A percentile compares a stretch with the other conserved stretches of the same genome.
phyloP scores from a whole-genome alignment of 2,888 invertebrate genomes.

The Dasysyrphus albostriatus region DNA sequence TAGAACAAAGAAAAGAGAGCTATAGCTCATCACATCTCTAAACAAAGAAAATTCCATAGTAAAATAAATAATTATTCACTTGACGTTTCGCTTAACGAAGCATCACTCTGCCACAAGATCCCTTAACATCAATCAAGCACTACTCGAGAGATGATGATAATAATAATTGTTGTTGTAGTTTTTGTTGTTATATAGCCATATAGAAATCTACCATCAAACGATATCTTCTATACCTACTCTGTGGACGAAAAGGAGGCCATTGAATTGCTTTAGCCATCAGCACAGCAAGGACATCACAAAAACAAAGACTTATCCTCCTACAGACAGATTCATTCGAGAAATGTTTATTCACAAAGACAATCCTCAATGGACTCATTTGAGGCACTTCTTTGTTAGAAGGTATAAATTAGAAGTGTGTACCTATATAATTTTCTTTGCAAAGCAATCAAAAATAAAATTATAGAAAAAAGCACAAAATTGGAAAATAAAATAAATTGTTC shows the following conservation, averaged over 20 bases:
- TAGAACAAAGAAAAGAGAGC: neutral
- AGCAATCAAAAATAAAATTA: conserved; percentile 46
- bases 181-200: neutral
- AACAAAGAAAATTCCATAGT: conserved; percentile 6
- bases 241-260: conserved; percentile 52
- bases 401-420: conserved; percentile 41
- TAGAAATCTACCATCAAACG: conserved; percentile 19
- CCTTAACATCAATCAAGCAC: conserved; percentile 63
- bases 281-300: conserved; percentile 34
- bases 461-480: conserved; percentile 27
- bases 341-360: conserved; percentile 12
- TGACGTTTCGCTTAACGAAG: conserved; percentile 68
- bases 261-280: conserved; percentile 25
- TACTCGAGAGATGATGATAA: conserved; percentile 7
- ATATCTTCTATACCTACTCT: conserved; percentile 28
- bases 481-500: neutral
- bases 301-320: neutral
- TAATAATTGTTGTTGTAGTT: conserved; percentile 19
- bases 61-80: conserved; percentile 68
- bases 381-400: neutral
- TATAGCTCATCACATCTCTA: neutral
- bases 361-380: conserved; percentile 43
- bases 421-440: conserved; percentile 13
- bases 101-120: conserved; percentile 58
- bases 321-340: conserved; percentile 1